Conservation (phyloP, 2,888 invertebrate genomes). For the Lymantria monacha region DNA sequence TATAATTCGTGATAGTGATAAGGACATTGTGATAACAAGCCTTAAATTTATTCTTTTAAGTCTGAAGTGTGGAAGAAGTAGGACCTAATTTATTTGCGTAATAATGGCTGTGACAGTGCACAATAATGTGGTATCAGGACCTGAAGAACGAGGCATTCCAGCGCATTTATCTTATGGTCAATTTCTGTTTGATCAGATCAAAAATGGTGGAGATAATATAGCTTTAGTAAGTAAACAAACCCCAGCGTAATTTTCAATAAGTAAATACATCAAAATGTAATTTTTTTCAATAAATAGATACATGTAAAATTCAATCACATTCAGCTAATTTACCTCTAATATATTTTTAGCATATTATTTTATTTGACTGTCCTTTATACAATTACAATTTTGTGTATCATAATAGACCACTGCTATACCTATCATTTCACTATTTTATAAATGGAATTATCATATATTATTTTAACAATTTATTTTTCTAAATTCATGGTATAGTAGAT, state of each 20-base stretch:
- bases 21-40: slow-evolving; percentile 9
- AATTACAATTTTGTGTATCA: too few species aligned
- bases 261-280: too few species aligned
- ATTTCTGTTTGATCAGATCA: slow-evolving; percentile 76
- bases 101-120: slow-evolving; percentile 52
- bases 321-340: too few species aligned
- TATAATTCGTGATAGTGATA: slow-evolving; percentile 6
- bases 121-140: slow-evolving; percentile 68
- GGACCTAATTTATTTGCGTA: background rate
- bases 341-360: too few species aligned
- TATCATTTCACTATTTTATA: too few species aligned
- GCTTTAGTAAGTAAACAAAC: slow-evolving; percentile 67
- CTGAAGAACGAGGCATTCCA: slow-evolving; percentile 66
- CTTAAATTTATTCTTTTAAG: slow-evolving; percentile 8
- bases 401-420: too few species aligned
- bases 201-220: slow-evolving; percentile 69
- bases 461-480: too few species aligned
- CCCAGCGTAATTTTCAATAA: background rate
- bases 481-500: too few species aligned
- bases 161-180: slow-evolving; percentile 79
- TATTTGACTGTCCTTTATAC: too few species aligned
- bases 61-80: slow-evolving; percentile 1
- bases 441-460: too few species aligned
- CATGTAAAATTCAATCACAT: too few species aligned
- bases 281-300: too few species aligned